These are phyloP conservation scores for Limanda limanda DNA, from an alignment of 2,113 vertebrate genomes.

Conservation along the genomic window DNA sequence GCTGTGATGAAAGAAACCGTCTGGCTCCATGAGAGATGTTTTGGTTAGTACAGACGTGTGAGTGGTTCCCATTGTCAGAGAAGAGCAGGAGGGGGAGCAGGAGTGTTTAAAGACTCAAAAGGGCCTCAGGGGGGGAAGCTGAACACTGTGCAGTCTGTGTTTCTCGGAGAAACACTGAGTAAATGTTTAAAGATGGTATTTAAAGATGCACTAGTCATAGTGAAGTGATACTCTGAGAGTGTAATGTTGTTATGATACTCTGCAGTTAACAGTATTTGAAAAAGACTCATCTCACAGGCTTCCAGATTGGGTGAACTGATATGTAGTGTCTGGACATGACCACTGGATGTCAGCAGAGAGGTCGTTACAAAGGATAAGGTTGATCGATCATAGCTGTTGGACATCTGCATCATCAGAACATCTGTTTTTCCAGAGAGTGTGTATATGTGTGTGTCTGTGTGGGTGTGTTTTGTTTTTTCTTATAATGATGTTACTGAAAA, in stretches of 20 bases:
- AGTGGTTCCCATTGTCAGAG: constrained; percentile 24
- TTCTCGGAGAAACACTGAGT: not conserved
- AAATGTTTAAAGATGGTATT: not conserved
- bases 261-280: not conserved
- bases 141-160: constrained; percentile 1
- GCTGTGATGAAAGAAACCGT: constrained; percentile 41
- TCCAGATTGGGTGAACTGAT: not conserved
- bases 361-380: not conserved
- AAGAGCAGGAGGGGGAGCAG: not conserved
- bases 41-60: constrained; percentile 33
- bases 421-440: not conserved
- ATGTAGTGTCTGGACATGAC: constrained; percentile 8
- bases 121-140: constrained; percentile 7
- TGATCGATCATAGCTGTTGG: not conserved
- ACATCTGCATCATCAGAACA: constrained; percentile 9
- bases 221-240: not conserved
- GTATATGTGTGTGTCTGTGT: no score
- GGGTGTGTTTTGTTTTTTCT: no score
- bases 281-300: not conserved
- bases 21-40: constrained; percentile 46
- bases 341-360: constrained; percentile 71
- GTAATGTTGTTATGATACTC: not conserved
- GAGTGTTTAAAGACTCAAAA: not conserved
- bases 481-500: no score
- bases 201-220: not conserved